Evolutionary conservation across 2,797 vertebrate species (phyloP).

Genomic region (Phaenicophaeus curvirostris): DNA sequence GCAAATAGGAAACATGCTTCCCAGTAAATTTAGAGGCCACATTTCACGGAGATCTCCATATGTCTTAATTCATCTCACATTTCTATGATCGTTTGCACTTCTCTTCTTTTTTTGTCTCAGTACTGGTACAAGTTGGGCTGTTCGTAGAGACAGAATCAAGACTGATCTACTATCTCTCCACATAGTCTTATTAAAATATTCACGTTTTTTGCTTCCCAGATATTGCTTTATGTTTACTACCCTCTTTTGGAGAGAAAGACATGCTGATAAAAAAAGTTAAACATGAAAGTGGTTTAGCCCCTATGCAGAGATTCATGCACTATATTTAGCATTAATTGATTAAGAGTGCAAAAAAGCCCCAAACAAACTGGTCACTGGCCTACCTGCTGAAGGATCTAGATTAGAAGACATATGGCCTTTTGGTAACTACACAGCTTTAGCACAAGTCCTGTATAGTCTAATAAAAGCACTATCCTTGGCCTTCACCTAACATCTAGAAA

Average conservation of each 20-base stretch:
- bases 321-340: not conserved
- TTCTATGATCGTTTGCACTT: constrained; percentile 19
- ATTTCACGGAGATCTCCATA: constrained; percentile 40
- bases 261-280: not conserved
- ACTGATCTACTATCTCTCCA: not conserved
- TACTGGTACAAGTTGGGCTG: not conserved
- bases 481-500: not conserved
- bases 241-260: not conserved
- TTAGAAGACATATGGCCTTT: not conserved
- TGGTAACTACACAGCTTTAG: not conserved
- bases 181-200: not conserved
- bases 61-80: constrained; percentile 58
- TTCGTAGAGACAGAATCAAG: not conserved
- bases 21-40: not conserved
- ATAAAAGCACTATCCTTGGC: not conserved
- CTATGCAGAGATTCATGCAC: not conserved
- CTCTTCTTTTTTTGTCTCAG: not conserved
- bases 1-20: constrained; percentile 69
- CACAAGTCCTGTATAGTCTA: not conserved
- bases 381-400: not conserved
- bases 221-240: not conserved
- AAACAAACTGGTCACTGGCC: not conserved
- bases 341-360: not conserved
- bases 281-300: not conserved
- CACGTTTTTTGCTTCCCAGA: not conserved